Base-by-base conservation (phyloP, 2,888 invertebrate genomes). In the Apamea epomidion region DNA sequence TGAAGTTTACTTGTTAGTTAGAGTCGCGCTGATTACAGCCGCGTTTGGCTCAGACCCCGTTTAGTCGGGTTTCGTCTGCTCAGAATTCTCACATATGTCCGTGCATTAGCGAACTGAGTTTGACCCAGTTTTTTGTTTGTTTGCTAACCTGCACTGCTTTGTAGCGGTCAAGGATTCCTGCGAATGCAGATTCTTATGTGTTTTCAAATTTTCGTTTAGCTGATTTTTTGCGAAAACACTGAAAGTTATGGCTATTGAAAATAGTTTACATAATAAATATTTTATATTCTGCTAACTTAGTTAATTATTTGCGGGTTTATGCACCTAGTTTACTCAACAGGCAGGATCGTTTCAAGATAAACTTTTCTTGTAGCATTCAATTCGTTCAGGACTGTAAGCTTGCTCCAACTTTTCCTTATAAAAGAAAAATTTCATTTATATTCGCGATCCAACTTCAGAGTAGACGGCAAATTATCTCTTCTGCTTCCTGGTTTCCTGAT, bases 81-180 rank as follows among this genome's bases (percentile, higher is more conserved):
- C 67, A 60, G 37, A 73, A 78, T 83, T 78, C 75, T 68, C 67
- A 80, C 76, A 72, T 67, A 72, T 67, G 21, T 32, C 54, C 54
- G 14, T 62, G 54, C 60, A 78, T 84, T 87, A 81, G 75, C 37
- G 73, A 78, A 73, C 70, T 74, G 72, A 80, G 81, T 85, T 82
- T 85, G 88, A 86, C 91, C 89, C 45, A 88, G 82, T 90, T 90
- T 81, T 76, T 54, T 77, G 37, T 81, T 84, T 76, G 81, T 76
- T 78, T 85, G 60, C 64, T 29, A 74, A 82, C 80, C 77, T 88
- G 83, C 82, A 76, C 68, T 77, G 81, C 54, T 81, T 82, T 65
- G 71, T 78, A 72, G 45, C 76, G 84, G 89, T 86, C 89, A 90
- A 88, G 90, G 90, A 85, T 83, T 78, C 25, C 48, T 42, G n/a